phyloP scores from a whole-genome alignment of 2,797 vertebrate species.

The Sarcoramphus papa region DNA sequence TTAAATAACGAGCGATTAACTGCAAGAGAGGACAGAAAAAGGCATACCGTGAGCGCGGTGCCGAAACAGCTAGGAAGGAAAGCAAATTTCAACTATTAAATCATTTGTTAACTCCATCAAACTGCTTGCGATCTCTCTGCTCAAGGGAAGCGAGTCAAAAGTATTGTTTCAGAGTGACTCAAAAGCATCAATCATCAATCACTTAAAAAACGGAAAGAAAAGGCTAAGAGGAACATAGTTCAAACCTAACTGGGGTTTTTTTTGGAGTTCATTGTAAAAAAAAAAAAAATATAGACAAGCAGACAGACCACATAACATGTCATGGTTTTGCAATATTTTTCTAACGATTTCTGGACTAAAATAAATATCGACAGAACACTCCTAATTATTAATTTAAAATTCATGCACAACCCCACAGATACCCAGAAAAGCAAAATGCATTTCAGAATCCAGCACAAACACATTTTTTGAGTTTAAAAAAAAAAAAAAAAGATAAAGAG shows the following conservation, averaged over 20 bases:
- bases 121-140: background rate
- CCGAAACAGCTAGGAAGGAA: background rate
- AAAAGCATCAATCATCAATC: background rate
- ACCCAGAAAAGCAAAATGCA: background rate
- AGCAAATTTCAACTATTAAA: background rate
- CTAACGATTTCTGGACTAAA: background rate
- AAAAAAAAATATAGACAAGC: background rate
- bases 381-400: background rate
- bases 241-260: background rate
- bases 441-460: background rate
- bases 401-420: background rate
- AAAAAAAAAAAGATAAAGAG: background rate
- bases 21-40: constrained; percentile 68
- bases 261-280: background rate
- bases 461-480: background rate
- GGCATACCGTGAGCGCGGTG: background rate
- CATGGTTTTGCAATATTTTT: background rate
- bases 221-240: background rate
- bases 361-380: background rate
- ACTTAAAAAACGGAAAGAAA: background rate
- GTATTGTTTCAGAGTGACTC: background rate
- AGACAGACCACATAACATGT: background rate
- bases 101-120: background rate
- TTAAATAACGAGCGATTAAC: constrained; percentile 79
- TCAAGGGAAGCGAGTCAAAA: background rate